Evolutionary conservation across 2,113 vertebrate genomes (phyloP).

Genomic region (Isurus oxyrinchus): DNA sequence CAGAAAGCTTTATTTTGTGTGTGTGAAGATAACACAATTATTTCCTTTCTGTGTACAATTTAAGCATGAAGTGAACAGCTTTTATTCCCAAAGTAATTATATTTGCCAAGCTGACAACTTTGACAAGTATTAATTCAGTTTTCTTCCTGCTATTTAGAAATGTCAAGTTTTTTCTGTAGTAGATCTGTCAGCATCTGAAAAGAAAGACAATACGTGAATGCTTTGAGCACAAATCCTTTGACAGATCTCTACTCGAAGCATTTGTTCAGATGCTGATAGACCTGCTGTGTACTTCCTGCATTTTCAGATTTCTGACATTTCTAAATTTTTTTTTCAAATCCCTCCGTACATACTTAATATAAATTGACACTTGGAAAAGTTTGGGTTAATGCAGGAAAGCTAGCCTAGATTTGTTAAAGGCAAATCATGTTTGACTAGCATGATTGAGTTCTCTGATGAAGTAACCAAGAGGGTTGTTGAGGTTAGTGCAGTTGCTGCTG

Average conservation of each 20-base stretch:
- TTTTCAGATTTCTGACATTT: neutral
- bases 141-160: constrained; percentile 33
- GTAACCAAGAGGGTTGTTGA: neutral
- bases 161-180: constrained; percentile 12
- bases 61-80: constrained; percentile 14
- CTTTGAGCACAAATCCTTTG: constrained; percentile 27
- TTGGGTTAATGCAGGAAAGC: neutral
- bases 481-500: neutral
- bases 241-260: neutral
- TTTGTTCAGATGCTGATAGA: constrained; percentile 3
- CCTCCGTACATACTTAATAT: neutral
- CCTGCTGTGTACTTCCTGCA: constrained; percentile 18
- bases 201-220: constrained; percentile 12
- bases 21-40: constrained; percentile 22
- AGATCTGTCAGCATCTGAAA: constrained; percentile 15
- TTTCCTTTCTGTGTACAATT: constrained; percentile 6
- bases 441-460: neutral
- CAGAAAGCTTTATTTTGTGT: constrained; percentile 13
- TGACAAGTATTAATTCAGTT: constrained; percentile 33
- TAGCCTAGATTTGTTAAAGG: neutral
- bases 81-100: constrained; percentile 26
- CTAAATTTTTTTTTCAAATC: neutral
- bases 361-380: neutral
- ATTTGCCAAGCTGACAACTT: constrained; percentile 29
- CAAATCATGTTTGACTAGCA: neutral